Conservation (phyloP, 2,888 invertebrate species). For the Drosophila hawaiiensis region DNA sequence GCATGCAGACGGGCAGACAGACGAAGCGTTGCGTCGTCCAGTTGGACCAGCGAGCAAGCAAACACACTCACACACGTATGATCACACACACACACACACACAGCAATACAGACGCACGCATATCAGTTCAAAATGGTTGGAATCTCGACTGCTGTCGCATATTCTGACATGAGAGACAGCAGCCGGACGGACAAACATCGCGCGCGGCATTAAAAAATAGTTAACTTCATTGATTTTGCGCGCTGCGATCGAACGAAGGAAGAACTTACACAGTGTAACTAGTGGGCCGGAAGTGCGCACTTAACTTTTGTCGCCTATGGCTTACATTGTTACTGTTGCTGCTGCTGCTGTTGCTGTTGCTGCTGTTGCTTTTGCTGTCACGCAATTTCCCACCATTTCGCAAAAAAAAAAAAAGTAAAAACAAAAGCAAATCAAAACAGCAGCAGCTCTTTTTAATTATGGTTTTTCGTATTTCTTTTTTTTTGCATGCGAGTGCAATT, state of each 20-base stretch:
- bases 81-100: conserved; percentile 16
- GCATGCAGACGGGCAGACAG: conserved; percentile 28
- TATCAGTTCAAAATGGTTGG: conserved; percentile 78
- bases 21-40: conserved; percentile 61
- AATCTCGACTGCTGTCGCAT: conserved; percentile 72
- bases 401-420: neutral
- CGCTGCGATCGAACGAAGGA: conserved; percentile 32
- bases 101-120: conserved; percentile 29
- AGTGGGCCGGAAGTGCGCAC: conserved; percentile 69
- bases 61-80: conserved; percentile 16
- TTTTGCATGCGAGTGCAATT: conserved; percentile 52
- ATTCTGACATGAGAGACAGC: conserved; percentile 62
- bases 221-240: conserved; percentile 44
- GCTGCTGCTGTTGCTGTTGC: conserved; percentile 9
- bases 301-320: conserved; percentile 73
- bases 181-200: conserved; percentile 40
- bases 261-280: conserved; percentile 43
- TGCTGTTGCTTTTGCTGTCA: conserved; percentile 21
- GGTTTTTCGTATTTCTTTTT: conserved; percentile 27
- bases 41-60: conserved; percentile 54
- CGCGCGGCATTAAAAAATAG: conserved; percentile 53
- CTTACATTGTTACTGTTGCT: conserved; percentile 11
- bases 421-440: conserved; percentile 1
- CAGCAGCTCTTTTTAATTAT: conserved; percentile 56
- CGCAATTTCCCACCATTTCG: conserved; percentile 67